Conservation (phyloP, 1,140 invertebrate genomes). For the Atopsyche davidsoni region DNA sequence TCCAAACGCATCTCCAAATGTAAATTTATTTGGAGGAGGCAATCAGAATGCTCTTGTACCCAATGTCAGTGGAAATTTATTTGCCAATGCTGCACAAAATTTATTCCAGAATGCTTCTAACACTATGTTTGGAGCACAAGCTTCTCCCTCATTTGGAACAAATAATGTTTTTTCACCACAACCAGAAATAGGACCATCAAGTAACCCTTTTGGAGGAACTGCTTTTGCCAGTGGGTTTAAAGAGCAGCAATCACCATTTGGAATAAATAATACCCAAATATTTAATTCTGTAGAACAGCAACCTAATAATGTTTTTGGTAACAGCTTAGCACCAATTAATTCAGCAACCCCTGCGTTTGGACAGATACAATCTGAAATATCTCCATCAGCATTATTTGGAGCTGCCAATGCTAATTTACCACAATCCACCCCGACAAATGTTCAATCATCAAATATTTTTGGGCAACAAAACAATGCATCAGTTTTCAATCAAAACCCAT, state of each 20-base stretch:
- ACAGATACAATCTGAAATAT: background rate
- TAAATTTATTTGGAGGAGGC: background rate
- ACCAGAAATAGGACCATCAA: conserved; percentile 2
- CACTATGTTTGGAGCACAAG: conserved; percentile 9
- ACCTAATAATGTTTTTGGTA: background rate
- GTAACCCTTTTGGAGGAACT: conserved; percentile 4
- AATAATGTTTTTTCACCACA: background rate
- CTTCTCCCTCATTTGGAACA: background rate
- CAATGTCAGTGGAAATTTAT: background rate
- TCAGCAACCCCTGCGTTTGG: background rate
- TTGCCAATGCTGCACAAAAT: conserved; percentile 16
- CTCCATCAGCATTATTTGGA: conserved; percentile 1
- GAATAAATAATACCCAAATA: background rate
- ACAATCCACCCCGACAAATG: background rate
- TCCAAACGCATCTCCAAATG: background rate
- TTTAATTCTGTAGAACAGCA: background rate
- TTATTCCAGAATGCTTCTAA: conserved; percentile 11
- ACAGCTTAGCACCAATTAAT: background rate
- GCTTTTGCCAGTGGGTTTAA: background rate
- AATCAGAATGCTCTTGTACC: conserved; percentile 1
- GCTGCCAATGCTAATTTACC: conserved; percentile 6
- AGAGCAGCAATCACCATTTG: background rate
- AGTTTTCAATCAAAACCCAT: conserved; percentile 1
- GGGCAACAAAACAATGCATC: background rate
- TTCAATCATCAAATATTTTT: conserved; percentile 2